Evolutionary conservation across 1,140 invertebrate species (phyloP), one percentile per base, ranked within the genome.

Genomic region (Zaprionus ghesquierei): DNA sequence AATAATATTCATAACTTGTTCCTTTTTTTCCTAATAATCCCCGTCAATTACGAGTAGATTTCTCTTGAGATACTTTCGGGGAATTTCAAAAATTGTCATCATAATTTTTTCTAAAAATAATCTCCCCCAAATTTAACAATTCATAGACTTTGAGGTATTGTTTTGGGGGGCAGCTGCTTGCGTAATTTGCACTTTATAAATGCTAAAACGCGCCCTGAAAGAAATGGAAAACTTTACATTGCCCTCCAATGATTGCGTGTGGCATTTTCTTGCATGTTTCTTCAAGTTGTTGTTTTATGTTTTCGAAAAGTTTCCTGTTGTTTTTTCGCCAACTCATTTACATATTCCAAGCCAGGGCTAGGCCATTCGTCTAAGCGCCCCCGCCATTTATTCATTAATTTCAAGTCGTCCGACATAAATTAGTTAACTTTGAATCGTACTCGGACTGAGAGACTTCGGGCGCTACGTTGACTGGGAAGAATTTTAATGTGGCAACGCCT

Each of bases 301-400:
- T 69, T 61, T n/a, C n/a, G n/a, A 33, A 64, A 53, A 50, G 31
- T 60, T 54, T 65, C 58, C 68, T 38, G n/a, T 38, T 38, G 65
- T 69, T 75, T 85, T 74, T 79, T 71, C n/a, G 69, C 77, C 54
- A 69, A 78, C 70, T 84, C 79, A 89, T 89, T 89, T 89, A 75
- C 85, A 89, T 89, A 84, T 80, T 77, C 68, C 55, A 54, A 79
- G 71, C 46, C 81, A 64, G 61, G 75, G 72, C 35, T 66, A 62
- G 51, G 61, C 69, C 79, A 87, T 86, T 85, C 82, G 77, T 86
- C 81, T 89, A 79, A 77, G 84, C 75, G 76, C 79, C 84, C 84
- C 77, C 79, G 76, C 79, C 84, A 85, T 90, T 89, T 81, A 85
- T 85, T 89, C 85, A 89, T 89, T 89, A 89, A 89, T 89, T 89